Evolutionary conservation across 2,113 vertebrate genomes (phyloP).

Genomic region (Dicerorhinus sumatrensis): DNA sequence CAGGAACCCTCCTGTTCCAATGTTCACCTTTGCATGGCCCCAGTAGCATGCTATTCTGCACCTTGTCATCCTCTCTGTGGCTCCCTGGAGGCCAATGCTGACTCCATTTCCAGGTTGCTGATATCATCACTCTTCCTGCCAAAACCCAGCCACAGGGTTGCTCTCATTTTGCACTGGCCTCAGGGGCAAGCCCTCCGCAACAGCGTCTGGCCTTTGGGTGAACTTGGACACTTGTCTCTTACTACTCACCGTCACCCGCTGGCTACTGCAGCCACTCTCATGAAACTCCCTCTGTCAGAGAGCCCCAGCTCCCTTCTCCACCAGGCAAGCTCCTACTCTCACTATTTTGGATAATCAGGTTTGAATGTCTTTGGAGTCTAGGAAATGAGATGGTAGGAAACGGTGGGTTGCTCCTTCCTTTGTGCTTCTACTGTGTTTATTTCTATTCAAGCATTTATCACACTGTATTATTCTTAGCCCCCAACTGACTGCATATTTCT

Average conservation of each 20-base stretch:
- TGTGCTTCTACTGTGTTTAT: not conserved
- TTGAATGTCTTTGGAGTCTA: not conserved
- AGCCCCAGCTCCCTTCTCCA: not conserved
- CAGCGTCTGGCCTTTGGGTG: not conserved
- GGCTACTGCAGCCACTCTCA: not conserved
- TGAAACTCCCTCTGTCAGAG: not conserved
- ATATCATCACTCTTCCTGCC: not conserved
- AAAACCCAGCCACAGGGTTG: not conserved
- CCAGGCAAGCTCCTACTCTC: not conserved
- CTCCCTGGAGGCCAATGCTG: not conserved
- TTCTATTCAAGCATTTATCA: not conserved
- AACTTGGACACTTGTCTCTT: not conserved
- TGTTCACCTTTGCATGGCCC: not conserved
- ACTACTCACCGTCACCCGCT: not conserved
- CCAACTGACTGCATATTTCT: not conserved
- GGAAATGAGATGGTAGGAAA: not conserved
- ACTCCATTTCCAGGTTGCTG: not conserved
- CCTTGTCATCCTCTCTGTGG: not conserved
- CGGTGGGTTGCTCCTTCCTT: not conserved
- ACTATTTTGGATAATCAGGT: not conserved
- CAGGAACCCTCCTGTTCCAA: not conserved
- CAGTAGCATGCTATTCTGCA: not conserved
- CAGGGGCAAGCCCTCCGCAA: not conserved
- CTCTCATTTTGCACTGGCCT: not conserved
- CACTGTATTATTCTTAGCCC: not conserved